These are phyloP conservation scores for Anguilla anguilla DNA, from an alignment of 2,797 vertebrate genomes.

Conservation along the genomic window DNA sequence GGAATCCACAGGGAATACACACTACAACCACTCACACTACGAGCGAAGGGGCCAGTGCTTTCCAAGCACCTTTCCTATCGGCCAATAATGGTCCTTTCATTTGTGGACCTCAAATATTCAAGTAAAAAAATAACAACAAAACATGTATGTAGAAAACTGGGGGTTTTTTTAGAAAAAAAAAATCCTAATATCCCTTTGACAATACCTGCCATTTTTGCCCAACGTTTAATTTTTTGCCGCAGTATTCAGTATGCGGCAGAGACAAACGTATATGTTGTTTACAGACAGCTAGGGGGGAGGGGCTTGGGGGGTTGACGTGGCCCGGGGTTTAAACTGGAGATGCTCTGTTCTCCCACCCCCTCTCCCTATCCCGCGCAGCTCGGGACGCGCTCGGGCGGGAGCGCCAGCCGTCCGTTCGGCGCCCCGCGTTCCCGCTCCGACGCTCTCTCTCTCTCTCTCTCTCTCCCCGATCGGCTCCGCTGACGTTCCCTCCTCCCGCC, in stretches of 20 bases:
- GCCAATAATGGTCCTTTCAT: not conserved
- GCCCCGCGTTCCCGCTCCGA: conserved; percentile 68
- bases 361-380: conserved; percentile 34
- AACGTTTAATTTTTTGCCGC: not conserved
- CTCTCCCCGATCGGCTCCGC: conserved; percentile 63
- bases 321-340: not conserved
- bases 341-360: not conserved
- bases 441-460: conserved; percentile 46
- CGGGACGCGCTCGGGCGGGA: conserved; percentile 50
- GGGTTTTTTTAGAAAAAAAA: not conserved
- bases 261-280: not conserved
- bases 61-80: not conserved
- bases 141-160: not conserved
- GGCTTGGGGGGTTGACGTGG: not conserved
- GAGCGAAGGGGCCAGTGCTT: not conserved
- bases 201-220: not conserved
- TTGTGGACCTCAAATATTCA: conserved; percentile 4
- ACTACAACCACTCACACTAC: not conserved
- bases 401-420: conserved; percentile 56
- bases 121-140: not conserved
- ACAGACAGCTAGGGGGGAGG: not conserved
- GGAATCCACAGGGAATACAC: not conserved
- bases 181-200: not conserved
- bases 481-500: conserved; percentile 61
- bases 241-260: not conserved